Evolutionary conservation across 1,140 invertebrate species (phyloP).

Genomic region (Teleogryllus occipitalis): DNA sequence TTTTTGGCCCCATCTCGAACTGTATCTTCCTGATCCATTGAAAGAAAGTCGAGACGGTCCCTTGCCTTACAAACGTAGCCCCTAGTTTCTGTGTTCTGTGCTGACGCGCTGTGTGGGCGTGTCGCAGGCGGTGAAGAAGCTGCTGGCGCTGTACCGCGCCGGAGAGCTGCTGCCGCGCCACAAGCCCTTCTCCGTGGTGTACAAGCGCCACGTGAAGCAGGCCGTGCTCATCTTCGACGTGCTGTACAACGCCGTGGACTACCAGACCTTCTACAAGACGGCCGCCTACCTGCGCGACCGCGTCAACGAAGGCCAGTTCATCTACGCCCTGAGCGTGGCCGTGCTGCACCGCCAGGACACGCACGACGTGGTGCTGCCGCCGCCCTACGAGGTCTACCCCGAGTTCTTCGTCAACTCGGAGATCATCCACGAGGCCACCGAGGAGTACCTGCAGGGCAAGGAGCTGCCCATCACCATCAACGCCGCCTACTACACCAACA

Average conservation of each 20-base stretch:
- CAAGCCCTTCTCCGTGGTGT: constrained; percentile 51
- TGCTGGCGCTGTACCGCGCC: constrained; percentile 45
- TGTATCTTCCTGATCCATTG: too few relatives aligned
- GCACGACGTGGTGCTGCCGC: constrained; percentile 48
- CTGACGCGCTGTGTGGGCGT: too few relatives aligned
- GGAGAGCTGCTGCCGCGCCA: constrained; percentile 46
- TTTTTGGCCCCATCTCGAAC: too few relatives aligned
- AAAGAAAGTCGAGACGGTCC: too few relatives aligned
- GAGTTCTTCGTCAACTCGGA: constrained; percentile 50
- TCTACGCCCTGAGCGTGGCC: constrained; percentile 50
- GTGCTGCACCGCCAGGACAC: constrained; percentile 50
- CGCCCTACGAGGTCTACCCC: constrained; percentile 59
- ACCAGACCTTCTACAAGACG: constrained; percentile 51
- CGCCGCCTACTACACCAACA: constrained; percentile 26
- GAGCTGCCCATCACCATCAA: not conserved
- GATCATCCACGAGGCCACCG: constrained; percentile 49
- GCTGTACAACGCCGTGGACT: constrained; percentile 59
- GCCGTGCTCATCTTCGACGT: constrained; percentile 54
- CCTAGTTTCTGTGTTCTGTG: too few relatives aligned
- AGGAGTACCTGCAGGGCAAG: constrained; percentile 22
- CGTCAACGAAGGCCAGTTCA: constrained; percentile 54
- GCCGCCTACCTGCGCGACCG: constrained; percentile 52
- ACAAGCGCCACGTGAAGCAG: constrained; percentile 52
- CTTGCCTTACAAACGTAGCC: too few relatives aligned
- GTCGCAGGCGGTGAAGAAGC: constrained; percentile 46